Evolutionary conservation across 2,113 vertebrate species (phyloP), one percentile per base, ranked within the genome.

Genomic region (Oreotrochilus melanogaster): DNA sequence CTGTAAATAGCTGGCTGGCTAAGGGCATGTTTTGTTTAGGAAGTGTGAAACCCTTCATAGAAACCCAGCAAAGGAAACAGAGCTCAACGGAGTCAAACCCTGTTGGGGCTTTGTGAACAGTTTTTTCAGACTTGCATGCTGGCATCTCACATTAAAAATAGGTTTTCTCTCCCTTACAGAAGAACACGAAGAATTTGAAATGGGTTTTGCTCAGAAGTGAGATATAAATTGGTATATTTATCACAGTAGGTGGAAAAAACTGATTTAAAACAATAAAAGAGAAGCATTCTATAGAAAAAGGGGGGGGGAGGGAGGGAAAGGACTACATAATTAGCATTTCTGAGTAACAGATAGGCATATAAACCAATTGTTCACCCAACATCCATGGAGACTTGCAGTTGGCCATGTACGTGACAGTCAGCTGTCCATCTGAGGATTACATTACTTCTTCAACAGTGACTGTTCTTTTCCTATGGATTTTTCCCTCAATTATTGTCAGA

Each of bases 1-100:
- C 83, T 81, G n/a, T 72, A 94, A 89, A 89, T 78, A 95, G 66
- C 12, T 74, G 22, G 4, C 66, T 94, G 82, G 65, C 72, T 92
- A 56, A 70, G 60, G 75, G 31, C 25, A 14, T 6, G 21, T 51
- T 90, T 71, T 64, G 50, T 84, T 92, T 95, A 51, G 82, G 88
- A 95, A 93, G 50, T 74, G 61, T 67, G 64, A 89, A 92, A 72
- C 28, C 22, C 19, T 88, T 76, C 53, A 31, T 3, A 81, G 57
- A 87, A 94, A 80, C 50, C 28, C 35, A 45, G 16, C 12, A 74
- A 51, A 82, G 67, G 85, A 94, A 96, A 51, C 31, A 76, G 67
- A 91, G 9, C 31, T 86, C 47, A 83, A 12, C 0, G 0, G n/a
- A 76, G 22, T 76, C 54, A 62, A 58, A 45, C 23, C 2, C 1